Base-by-base conservation (phyloP, 2,113 vertebrate genomes). In the Calypte anna region DNA sequence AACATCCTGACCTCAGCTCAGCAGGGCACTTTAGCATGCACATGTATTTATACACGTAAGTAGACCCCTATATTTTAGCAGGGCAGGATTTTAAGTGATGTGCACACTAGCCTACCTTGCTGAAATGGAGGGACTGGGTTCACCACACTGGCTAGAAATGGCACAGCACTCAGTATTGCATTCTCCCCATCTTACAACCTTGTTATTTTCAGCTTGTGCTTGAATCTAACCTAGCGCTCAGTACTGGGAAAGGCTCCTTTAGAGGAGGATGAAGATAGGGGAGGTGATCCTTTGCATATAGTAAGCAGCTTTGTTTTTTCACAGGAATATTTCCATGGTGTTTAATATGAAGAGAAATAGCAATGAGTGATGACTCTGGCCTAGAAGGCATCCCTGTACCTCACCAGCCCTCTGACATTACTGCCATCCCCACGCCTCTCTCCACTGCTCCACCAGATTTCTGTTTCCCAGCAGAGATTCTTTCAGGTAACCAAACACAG, bases 141-240 rank as follows among this genome's bases (percentile, higher is more conserved):
- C n/a, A 73, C 8, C 17, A 10, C 61, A 10, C 13, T 0, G 0
- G 16, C 18, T 68, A 23, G 51, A 79, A 76, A 36, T 3, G 7
- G 15, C 38, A 46, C 33, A 36, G 79, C 2, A 3, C 53, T 86
- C 48, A 9, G 9, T 24, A 12, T 38, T 51, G 57, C 12, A 2
- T 36, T 69, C 55, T 50, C 38, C 12, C 19, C 3, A 0, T 20
- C 36, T 43, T 21, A 40, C 21, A 43, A 43, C 1, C 5, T 40
- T 0, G 0, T 5, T 64, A 38, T 4, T 4, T 81, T 30, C 58
- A 57, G 38, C 44, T 21, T 66, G 31, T 54, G 22, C 72, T 76
- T 2, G 0, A 58, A 51, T 70, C 64, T 24, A 3, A 55, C 20
- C 33, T 28, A 11, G 38, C 5, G 55, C 40, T 80, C 28, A 8